These are phyloP conservation scores for Toxostoma redivivum DNA, from an alignment of 2,113 vertebrate species.

Conservation along the genomic window DNA sequence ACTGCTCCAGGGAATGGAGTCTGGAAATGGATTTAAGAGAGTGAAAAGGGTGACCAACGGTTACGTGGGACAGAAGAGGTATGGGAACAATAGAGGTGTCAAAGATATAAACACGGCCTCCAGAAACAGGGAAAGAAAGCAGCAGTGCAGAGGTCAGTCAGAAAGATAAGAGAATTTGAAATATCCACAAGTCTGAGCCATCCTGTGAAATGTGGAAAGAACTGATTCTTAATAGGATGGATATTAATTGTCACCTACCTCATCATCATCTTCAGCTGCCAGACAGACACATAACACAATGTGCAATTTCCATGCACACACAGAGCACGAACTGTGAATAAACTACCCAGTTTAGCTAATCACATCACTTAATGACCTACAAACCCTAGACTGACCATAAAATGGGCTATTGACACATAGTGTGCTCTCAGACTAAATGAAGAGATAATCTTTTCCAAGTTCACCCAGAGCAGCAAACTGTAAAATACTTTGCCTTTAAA, in stretches of 20 bases:
- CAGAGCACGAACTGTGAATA: background rate
- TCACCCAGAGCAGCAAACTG: background rate
- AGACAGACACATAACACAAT: fast-evolving
- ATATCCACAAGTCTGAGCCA: background rate
- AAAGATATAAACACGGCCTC: background rate
- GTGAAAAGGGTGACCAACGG: background rate
- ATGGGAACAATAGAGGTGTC: background rate
- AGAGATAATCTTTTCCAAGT: background rate
- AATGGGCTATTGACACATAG: fast-evolving
- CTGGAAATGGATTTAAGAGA: background rate
- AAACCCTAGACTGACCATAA: background rate
- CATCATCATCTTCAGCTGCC: background rate
- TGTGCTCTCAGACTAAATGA: background rate
- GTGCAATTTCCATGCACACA: fast-evolving
- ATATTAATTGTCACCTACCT: background rate
- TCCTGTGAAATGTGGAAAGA: background rate
- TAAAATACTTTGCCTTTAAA: background rate
- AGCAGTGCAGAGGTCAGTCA: fast-evolving
- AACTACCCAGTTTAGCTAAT: background rate
- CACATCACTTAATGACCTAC: background rate
- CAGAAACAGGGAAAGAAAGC: background rate
- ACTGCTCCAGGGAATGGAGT: background rate
- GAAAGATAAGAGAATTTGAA: background rate
- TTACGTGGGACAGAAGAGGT: background rate
- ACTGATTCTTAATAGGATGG: background rate